Base-by-base conservation (phyloP, 2,113 vertebrate species). In the Lophius piscatorius region DNA sequence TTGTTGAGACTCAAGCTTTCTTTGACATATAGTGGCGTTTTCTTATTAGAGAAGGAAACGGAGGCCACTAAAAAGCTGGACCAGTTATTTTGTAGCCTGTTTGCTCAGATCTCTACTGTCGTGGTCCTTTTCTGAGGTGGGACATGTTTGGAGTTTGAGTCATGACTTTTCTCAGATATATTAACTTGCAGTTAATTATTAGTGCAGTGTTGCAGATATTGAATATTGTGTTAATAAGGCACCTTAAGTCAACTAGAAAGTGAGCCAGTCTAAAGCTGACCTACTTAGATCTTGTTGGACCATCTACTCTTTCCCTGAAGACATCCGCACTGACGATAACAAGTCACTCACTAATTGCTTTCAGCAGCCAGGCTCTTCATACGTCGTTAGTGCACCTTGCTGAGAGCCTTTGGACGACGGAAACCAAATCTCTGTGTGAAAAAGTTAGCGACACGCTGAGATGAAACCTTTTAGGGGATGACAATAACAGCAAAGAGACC, bases 41-140 rank as follows among this genome's bases (percentile, higher is more conserved):
- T 82, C 88, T 87, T 80, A 86, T 78, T 59, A 47, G 70, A 52
- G 48, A 56, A 60, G 59, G 56, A 70, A 63, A 81, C 77, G 48
- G 29, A 51, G 28, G 75, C 50, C 67, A 4, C 60, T n/a, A 77
- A 58, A 74, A 36, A 69, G 56, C 72, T 36, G 63, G 52, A 52
- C 52, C 24, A n/a, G 33, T 36, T 63, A 74, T 66, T 88, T 85
- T 81, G 83, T 35, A 48, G 75, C 56, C 66, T 68, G 57, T 84
- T 84, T 75, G 70, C 66, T 83, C 75, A 13, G 47, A 22, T 60
- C 64, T 60, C 44, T 47, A 29, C 66, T 76, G 82, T 45, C 85
- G 85, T 62, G 83, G 81, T 86, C 54, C 16, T 33, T 40, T 13
- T 63, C 34, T 47, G 41, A 16, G 24, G 44, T 4, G n/a, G 16